Evolutionary conservation across 2,797 vertebrate genomes (phyloP).

Genomic region (Phoebastria nigripes): DNA sequence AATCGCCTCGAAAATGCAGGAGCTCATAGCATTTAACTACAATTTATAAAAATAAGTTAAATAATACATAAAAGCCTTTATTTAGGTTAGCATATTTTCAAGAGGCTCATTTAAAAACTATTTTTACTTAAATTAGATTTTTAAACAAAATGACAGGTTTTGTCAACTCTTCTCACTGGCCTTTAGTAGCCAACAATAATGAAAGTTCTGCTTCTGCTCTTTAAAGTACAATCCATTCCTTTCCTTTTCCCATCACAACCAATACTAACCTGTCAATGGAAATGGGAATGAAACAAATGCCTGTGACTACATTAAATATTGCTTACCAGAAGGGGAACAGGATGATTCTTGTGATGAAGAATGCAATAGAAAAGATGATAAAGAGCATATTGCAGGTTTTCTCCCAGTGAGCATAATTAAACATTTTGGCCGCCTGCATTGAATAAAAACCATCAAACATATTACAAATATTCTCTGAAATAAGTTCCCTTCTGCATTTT

Average conservation of each 20-base stretch:
- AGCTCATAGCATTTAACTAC: neutral
- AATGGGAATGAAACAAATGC: neutral
- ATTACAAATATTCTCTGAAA: neutral
- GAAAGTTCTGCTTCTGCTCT: neutral
- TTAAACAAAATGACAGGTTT: neutral
- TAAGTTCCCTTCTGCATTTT: neutral
- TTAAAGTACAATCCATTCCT: neutral
- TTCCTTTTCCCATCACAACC: neutral
- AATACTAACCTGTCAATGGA: neutral
- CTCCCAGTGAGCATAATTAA: constrained; percentile 90
- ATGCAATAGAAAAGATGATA: constrained; percentile 81
- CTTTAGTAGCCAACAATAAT: neutral
- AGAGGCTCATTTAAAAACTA: neutral
- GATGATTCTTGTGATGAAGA: constrained; percentile 87
- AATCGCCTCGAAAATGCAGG: neutral
- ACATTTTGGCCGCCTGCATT: constrained; percentile 90
- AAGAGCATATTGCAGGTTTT: constrained; percentile 86
- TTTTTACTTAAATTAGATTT: neutral
- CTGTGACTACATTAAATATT: neutral
- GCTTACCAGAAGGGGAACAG: constrained; percentile 94
- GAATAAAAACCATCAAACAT: neutral
- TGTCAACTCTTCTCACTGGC: neutral
- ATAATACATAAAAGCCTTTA: neutral
- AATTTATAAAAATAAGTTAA: neutral
- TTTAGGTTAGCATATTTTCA: neutral